A percentile compares a stretch with the other conserved stretches of the same genome.
Conservation (phyloP, 2,888 invertebrate species). For the Megaustenia siamemsis region DNA sequence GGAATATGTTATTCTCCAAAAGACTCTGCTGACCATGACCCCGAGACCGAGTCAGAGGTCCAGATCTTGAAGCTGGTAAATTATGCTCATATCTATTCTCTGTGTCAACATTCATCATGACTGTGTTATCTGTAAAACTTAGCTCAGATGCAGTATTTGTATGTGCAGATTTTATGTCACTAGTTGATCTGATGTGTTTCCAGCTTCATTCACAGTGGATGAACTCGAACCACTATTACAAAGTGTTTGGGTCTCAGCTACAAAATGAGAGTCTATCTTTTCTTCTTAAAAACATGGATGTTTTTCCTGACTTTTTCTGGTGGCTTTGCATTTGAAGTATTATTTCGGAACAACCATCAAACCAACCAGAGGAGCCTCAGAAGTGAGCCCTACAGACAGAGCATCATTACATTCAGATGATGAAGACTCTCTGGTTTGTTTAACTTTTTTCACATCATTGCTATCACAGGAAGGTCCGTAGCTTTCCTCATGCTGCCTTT, state of each 20-base stretch:
- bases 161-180: not conserved
- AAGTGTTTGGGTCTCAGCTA: not conserved
- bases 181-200: not conserved
- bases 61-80: not conserved
- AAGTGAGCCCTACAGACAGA: not conserved
- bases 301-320: not conserved
- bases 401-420: not conserved
- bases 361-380: not conserved
- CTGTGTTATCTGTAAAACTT: not conserved
- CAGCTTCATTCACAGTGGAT: not conserved
- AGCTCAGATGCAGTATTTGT: too few relatives aligned
- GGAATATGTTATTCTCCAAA: constrained; percentile 22
- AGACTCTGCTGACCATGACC: not conserved
- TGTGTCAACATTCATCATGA: not conserved
- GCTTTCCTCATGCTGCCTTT: not conserved
- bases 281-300: not conserved
- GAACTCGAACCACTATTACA: not conserved
- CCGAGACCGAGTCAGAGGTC: constrained; percentile 22
- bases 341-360: too few relatives aligned
- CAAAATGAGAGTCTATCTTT: not conserved
- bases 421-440: not conserved
- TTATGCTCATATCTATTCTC: not conserved
- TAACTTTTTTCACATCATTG: not conserved
- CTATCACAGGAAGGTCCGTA: not conserved
- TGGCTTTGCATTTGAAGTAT: not conserved